phyloP scores from a whole-genome alignment of 2,113 vertebrate genomes.

The Perognathus longimembris region DNA sequence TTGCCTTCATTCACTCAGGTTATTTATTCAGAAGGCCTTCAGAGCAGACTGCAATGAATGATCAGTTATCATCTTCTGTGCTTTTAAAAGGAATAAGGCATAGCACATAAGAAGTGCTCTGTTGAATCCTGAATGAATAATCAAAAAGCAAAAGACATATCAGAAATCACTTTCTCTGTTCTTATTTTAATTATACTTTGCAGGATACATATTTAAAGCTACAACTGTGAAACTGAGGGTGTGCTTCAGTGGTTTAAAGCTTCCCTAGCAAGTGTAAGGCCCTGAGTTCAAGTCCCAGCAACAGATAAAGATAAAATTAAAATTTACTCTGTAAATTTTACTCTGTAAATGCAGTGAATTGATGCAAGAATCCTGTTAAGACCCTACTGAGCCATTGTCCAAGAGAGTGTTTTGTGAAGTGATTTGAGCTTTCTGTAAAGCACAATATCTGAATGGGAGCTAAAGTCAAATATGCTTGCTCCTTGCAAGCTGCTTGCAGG shows the following conservation, averaged over 20 bases:
- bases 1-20: not conserved
- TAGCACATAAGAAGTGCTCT: not conserved
- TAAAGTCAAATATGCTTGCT: not conserved
- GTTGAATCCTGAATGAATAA: slow-evolving; percentile 11
- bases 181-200: slow-evolving; percentile 22
- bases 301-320: not conserved
- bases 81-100: not conserved
- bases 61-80: not conserved
- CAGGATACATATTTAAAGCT: not conserved
- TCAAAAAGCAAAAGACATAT: not conserved
- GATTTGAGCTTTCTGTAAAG: not conserved
- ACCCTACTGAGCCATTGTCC: not conserved
- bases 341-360: not conserved
- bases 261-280: too few relatives aligned
- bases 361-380: not conserved
- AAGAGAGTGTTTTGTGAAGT: not conserved
- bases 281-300: too few relatives aligned
- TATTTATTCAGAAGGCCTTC: not conserved
- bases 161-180: not conserved
- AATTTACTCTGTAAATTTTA: not conserved
- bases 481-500: not conserved
- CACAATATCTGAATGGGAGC: not conserved
- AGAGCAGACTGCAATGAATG: not conserved
- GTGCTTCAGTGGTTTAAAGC: too few relatives aligned
- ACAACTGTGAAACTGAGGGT: too few relatives aligned